Percentiles rank a stretch among this genome's conserved stretches.
Conservation (phyloP, 2,113 vertebrate genomes). For the Lamprologus ornatipinnis region DNA sequence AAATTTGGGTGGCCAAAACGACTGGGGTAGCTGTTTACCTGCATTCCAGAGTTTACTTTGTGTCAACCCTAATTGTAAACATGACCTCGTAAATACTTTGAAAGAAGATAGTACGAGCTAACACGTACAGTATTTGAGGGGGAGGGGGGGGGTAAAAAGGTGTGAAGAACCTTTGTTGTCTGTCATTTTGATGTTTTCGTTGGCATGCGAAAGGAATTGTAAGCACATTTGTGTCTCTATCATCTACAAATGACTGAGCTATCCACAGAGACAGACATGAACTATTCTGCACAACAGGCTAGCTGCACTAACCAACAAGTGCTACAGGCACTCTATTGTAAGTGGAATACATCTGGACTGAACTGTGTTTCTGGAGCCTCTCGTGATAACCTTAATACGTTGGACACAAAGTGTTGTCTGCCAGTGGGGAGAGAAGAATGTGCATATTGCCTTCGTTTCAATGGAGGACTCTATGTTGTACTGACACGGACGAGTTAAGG, state of each 20-base stretch:
- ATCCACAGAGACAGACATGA: slow-evolving; percentile 48
- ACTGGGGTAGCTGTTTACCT: slow-evolving; percentile 30
- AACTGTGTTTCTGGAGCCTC: slow-evolving; percentile 21
- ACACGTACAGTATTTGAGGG: slow-evolving; percentile 11
- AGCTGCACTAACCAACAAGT: slow-evolving; percentile 51
- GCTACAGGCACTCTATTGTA: slow-evolving; percentile 38
- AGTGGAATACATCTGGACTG: slow-evolving; percentile 25
- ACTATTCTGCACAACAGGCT: slow-evolving; percentile 54
- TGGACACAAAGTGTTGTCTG: slow-evolving; percentile 15
- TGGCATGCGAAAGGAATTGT: slow-evolving; percentile 74
- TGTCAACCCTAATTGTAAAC: slow-evolving; percentile 30
- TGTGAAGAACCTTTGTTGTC: slow-evolving; percentile 42
- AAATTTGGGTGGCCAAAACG: slow-evolving; percentile 24
- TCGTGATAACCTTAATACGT: slow-evolving; percentile 15
- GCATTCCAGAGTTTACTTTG: slow-evolving; percentile 50
- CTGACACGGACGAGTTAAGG: slow-evolving; percentile 18
- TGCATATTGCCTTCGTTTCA: slow-evolving; percentile 26
- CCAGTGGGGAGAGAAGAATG: slow-evolving; percentile 23
- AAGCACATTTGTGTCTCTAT: slow-evolving; percentile 74
- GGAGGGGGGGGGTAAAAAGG: not conserved
- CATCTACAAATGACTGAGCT: slow-evolving; percentile 63
- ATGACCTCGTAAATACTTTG: slow-evolving; percentile 11
- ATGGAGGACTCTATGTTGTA: slow-evolving; percentile 24
- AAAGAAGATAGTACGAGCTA: slow-evolving; percentile 38
- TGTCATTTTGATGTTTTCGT: slow-evolving; percentile 64